Conservation (phyloP, 2,113 vertebrate species). For the Trogon melanurus region DNA sequence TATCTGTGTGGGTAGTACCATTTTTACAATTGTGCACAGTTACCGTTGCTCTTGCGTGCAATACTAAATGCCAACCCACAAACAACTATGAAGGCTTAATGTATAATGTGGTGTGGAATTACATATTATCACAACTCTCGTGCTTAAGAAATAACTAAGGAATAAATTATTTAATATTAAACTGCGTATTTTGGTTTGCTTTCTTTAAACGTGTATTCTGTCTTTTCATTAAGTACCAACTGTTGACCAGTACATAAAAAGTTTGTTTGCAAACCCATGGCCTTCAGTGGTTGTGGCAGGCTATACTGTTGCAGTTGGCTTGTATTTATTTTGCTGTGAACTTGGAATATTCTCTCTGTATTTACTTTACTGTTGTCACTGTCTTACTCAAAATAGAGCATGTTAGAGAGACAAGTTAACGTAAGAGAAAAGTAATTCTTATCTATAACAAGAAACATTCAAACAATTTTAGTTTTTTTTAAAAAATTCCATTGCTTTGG, state of each 20-base stretch:
- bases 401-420: not conserved
- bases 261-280: not conserved
- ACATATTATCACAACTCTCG: not conserved
- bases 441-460: not conserved
- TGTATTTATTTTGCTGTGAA: not conserved
- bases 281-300: not conserved
- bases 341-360: not conserved
- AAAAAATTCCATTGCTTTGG: not conserved
- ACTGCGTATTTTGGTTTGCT: not conserved
- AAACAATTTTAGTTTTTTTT: not conserved
- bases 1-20: not conserved
- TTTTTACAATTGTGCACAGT: not conserved
- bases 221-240: not conserved
- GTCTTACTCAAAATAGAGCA: not conserved
- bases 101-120: not conserved
- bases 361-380: not conserved
- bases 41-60: not conserved
- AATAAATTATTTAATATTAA: not conserved
- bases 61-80: not conserved
- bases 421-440: not conserved
- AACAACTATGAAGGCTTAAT: not conserved
- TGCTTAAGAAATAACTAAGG: not conserved
- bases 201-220: not conserved
- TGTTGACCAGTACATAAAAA: not conserved
- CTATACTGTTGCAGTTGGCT: not conserved